Conservation (phyloP, 1,140 invertebrate genomes). For the silkworm (Bombyx mori) region ASM3026992v2 NC_085114.1:12093001-12093500, state of each 20-base stretch:
- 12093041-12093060: conserved; percentile 4
- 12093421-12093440: conserved; percentile 4
- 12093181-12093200: conserved; percentile 5
- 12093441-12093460: not conserved
- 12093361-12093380: not conserved
- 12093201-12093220: not conserved
- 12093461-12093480: not conserved
- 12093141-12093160: not conserved
- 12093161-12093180: conserved; percentile 1
- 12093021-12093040: conserved; percentile 1
- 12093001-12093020: not conserved
- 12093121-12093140: conserved; percentile 2
- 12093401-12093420: conserved; percentile 4
- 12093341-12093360: conserved; percentile 1
- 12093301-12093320: not conserved
- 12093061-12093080: not conserved
- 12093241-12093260: conserved; percentile 4
- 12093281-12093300: conserved; percentile 2
- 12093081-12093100: not conserved
- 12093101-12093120: conserved; percentile 3
- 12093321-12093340: conserved; percentile 1
- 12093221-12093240: conserved; percentile 2
- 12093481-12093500: not conserved
- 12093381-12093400: not conserved
- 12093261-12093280: conserved; percentile 6